Base-by-base conservation (phyloP, 1,140 invertebrate species). In the Saccostrea cuccullata region DNA sequence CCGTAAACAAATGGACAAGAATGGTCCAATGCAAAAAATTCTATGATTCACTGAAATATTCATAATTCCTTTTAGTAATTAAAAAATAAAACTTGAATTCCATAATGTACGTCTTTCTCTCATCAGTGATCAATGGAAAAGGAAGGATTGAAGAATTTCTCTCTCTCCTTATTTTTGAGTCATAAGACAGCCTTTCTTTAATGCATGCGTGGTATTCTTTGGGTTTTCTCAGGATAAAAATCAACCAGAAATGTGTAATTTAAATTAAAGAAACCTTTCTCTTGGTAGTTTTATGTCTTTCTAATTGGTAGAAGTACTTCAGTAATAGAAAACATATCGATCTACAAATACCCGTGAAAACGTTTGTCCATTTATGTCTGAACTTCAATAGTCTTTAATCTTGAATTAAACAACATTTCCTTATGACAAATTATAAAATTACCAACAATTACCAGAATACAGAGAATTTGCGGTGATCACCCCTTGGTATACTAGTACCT, bases 1-100 rank as follows among this genome's bases (percentile, higher is more conserved):
- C 70, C 9, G 26, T 77, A 77, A 77, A 77, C 70, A 77, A 77
- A 36, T 36, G 26, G 70, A 40, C 70, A 77, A 77, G 70, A 36
- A 12, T 30, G 30, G 30, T 36, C 23, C 26, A 36, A 36, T n/a
- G 20, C 26, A 77, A 77, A 36, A 15, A 26, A 30, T 77, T 15
- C 26, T 36, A 36, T 77, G 70, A 77, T 77, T 77, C 70, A 30
- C 30, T 77, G 26, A 77, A 30, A 77, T 30, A 77, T 15, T 77
- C 30, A 36, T 17, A 30, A 77, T 77, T 77, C 26, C 70, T 77
- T 30, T 12, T 12, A 36, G 30, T 77, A 64, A 64, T 64, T 64
- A 64, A 60, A 47, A 58, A 64, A 64, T 64, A 20, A 64, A 64
- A 64, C 58, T 2, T n/a, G n/a, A 17, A 64, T 2, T 64, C 58